phyloP scores from a whole-genome alignment of 2,888 invertebrate species.

The Seladonia tumulorum region DNA sequence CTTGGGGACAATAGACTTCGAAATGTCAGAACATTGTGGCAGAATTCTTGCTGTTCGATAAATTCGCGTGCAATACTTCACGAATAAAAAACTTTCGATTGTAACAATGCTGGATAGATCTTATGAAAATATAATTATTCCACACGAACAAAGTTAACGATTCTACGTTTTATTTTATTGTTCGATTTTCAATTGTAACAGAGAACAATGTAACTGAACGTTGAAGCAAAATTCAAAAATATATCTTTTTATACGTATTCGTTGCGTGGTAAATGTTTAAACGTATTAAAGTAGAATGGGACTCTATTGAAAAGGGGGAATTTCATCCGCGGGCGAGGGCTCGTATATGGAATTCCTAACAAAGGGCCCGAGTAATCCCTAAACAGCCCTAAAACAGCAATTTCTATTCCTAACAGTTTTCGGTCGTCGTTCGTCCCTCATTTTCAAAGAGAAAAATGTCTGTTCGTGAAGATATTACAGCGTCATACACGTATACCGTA shows the following conservation, averaged over 20 bases:
- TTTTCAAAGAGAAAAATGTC: slow-evolving; percentile 1
- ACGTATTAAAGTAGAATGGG: neutral
- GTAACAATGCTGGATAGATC: neutral
- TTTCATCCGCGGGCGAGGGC: neutral
- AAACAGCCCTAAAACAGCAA: slow-evolving; percentile 9
- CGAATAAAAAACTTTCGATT: neutral
- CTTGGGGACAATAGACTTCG: slow-evolving; percentile 47
- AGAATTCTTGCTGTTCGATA: slow-evolving; percentile 5
- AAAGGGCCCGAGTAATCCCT: neutral
- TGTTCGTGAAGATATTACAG: neutral
- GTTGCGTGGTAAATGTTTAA: neutral
- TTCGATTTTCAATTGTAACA: neutral
- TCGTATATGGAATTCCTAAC: neutral
- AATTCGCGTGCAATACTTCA: neutral
- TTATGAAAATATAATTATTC: neutral
- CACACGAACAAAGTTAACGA: neutral
- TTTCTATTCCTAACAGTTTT: slow-evolving; percentile 8
- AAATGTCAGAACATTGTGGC: slow-evolving; percentile 47
- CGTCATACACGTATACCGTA: neutral
- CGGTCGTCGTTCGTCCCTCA: too few relatives aligned
- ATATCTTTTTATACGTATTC: neutral
- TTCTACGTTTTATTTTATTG: neutral
- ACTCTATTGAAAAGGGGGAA: neutral
- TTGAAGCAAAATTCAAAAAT: neutral
- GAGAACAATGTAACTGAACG: neutral